Evolutionary conservation across 2,888 invertebrate genomes (phyloP).

Genomic region (Tridacna crocea): DNA sequence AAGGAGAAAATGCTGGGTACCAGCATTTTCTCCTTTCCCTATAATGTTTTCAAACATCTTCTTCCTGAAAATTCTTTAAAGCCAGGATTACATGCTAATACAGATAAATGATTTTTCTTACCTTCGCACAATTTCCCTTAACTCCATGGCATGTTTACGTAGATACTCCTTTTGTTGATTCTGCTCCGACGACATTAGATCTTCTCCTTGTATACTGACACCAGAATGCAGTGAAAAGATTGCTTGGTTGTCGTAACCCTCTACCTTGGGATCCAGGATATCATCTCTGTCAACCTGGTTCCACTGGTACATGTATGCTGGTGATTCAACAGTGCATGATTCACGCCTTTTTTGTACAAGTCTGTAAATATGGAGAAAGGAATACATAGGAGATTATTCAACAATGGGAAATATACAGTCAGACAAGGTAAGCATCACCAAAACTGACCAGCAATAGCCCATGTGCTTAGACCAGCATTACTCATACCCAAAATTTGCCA

Average conservation of each 20-base stretch:
- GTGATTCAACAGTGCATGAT: slow-evolving; percentile 60
- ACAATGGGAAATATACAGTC: no score
- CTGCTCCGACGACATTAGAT: slow-evolving; percentile 24
- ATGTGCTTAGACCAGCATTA: no score
- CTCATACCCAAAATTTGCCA: no score
- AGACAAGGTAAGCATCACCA: no score
- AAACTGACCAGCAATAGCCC: no score
- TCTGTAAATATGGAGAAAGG: slow-evolving; percentile 39
- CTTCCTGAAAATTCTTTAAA: background rate
- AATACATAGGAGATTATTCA: no score
- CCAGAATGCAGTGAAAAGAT: slow-evolving; percentile 69
- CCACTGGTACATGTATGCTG: slow-evolving; percentile 70
- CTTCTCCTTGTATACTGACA: slow-evolving; percentile 34
- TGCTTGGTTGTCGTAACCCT: slow-evolving; percentile 56
- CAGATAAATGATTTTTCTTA: slow-evolving; percentile 35
- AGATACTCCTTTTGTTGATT: slow-evolving; percentile 38
- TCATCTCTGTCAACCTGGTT: slow-evolving; percentile 73
- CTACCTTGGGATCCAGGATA: slow-evolving; percentile 60
- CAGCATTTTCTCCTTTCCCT: background rate
- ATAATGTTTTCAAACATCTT: background rate
- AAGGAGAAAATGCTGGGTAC: background rate
- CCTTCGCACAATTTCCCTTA: slow-evolving; percentile 65
- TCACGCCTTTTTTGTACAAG: slow-evolving; percentile 71
- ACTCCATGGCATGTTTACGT: slow-evolving; percentile 55
- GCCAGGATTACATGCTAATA: background rate